phyloP scores from a whole-genome alignment of 2,113 vertebrate species.

The Synchiropus splendidus region DNA sequence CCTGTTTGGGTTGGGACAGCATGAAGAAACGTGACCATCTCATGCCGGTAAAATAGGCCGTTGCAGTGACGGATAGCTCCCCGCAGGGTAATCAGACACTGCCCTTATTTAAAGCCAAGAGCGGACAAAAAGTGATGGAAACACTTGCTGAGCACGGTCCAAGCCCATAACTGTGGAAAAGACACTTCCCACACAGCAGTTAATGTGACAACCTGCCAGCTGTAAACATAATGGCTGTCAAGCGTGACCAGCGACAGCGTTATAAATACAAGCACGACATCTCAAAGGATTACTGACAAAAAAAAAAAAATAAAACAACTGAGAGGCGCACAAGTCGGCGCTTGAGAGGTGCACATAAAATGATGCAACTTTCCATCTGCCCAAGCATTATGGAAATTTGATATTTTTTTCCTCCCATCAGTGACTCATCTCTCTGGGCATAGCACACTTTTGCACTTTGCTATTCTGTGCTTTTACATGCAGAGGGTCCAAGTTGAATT shows the following conservation, averaged over 20 bases:
- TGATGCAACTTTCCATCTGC: conserved; percentile 21
- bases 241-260: conserved; percentile 16
- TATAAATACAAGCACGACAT: conserved; percentile 33
- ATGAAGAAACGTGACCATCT: conserved; percentile 18
- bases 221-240: conserved; percentile 39
- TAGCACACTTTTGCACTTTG: no score
- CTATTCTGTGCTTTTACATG: no score
- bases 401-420: conserved; percentile 32
- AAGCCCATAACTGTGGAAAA: conserved; percentile 53
- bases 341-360: conserved; percentile 21
- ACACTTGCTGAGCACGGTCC: conserved; percentile 13
- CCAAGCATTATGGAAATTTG: conserved; percentile 18
- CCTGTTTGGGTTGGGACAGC: conserved; percentile 17
- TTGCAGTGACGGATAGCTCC: conserved; percentile 27
- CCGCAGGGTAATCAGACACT: conserved; percentile 39
- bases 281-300: neutral
- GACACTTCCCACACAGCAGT: conserved; percentile 43
- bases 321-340: conserved; percentile 2
- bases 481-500: no score
- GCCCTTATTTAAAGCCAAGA: conserved; percentile 44
- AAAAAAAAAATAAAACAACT: conserved; percentile 23
- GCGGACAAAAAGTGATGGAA: conserved; percentile 43
- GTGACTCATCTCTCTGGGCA: conserved; percentile 25
- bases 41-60: conserved; percentile 9
- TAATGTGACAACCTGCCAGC: conserved; percentile 33